Percentiles rank a stretch among this genome's conserved stretches.
These are phyloP conservation scores for Antechinus flavipes DNA, from an alignment of 2,113 vertebrate species.

Conservation along the genomic window DNA sequence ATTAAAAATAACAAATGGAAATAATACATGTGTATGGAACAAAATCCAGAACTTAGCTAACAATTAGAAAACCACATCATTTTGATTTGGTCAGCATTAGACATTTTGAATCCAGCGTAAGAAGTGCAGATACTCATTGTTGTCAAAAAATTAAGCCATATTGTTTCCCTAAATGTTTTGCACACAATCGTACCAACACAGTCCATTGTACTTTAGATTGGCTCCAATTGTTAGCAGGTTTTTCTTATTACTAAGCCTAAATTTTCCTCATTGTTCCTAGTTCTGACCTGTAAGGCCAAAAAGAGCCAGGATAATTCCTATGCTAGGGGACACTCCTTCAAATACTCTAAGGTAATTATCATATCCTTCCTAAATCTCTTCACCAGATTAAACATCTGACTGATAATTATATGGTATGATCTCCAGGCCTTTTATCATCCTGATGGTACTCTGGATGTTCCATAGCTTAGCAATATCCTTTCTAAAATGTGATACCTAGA, in stretches of 20 bases:
- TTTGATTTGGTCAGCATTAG: background rate
- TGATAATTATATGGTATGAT: background rate
- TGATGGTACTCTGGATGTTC: background rate
- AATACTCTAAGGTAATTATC: background rate
- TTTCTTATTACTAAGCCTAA: background rate
- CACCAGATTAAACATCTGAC: background rate
- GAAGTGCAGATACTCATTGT: background rate
- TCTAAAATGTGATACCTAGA: background rate
- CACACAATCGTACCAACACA: background rate
- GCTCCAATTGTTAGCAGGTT: background rate
- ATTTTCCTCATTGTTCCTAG: background rate
- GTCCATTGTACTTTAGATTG: background rate
- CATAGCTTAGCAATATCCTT: background rate
- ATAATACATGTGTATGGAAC: background rate
- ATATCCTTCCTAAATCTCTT: background rate
- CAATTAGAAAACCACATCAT: background rate
- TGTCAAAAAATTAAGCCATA: background rate
- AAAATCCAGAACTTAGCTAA: background rate
- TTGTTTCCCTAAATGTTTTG: background rate
- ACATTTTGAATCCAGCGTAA: background rate
- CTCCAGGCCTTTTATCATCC: background rate
- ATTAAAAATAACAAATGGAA: background rate
- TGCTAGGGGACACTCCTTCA: background rate
- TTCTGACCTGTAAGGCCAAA: background rate
- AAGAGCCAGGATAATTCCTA: background rate